These are phyloP conservation scores for Semotilus atromaculatus DNA, from an alignment of 2,797 vertebrate species.

Conservation along the genomic window DNA sequence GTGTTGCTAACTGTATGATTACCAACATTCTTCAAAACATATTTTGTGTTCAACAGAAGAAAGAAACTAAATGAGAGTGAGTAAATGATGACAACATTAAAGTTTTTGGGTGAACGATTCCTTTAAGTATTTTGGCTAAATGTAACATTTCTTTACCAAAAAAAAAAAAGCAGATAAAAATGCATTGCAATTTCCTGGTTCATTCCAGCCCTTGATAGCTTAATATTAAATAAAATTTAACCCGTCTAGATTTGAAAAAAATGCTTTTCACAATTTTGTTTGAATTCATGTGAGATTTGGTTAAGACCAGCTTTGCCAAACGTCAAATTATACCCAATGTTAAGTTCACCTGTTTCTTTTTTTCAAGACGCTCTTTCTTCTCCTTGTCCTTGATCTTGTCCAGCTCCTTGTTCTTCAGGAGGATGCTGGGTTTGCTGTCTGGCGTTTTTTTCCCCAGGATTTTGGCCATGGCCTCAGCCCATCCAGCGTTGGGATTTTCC, in stretches of 20 bases:
- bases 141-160: not conserved
- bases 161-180: not conserved
- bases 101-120: too few species aligned
- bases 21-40: too few species aligned
- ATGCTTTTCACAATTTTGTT: too few species aligned
- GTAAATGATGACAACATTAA: too few species aligned
- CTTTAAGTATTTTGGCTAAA: not conserved
- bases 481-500: constrained; percentile 77
- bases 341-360: constrained; percentile 80
- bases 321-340: not conserved
- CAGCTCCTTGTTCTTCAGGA: constrained; percentile 86
- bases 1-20: too few species aligned
- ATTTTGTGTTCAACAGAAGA: too few species aligned
- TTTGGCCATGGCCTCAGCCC: constrained; percentile 96
- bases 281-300: not conserved
- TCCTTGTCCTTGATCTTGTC: constrained; percentile 82
- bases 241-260: not conserved
- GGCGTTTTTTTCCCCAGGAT: constrained; percentile 86
- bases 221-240: not conserved
- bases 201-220: not conserved
- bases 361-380: constrained; percentile 80
- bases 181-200: not conserved
- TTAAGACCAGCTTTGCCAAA: not conserved
- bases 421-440: constrained; percentile 78
- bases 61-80: too few species aligned